Evolutionary conservation across 2,113 vertebrate genomes (phyloP).

Genomic region (Solenodon paradoxus): DNA sequence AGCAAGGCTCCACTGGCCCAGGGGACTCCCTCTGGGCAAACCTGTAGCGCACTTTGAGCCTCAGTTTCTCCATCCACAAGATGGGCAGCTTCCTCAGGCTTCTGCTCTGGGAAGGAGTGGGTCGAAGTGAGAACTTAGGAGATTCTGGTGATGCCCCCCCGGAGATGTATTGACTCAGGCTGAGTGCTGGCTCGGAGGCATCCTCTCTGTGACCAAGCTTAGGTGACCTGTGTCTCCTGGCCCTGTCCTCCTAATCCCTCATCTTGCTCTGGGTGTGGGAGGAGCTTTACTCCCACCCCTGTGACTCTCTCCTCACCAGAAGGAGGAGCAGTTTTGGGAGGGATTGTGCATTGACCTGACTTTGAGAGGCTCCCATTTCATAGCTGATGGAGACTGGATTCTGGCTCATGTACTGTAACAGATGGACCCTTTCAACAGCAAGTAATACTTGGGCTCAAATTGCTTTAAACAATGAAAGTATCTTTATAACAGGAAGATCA

Average conservation of each 20-base stretch:
- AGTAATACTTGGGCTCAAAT: not conserved
- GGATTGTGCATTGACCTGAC: not conserved
- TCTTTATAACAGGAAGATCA: not conserved
- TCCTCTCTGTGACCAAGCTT: not conserved
- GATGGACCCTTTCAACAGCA: not conserved
- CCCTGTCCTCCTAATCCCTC: not conserved
- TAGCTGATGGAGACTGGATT: not conserved
- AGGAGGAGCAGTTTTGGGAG: not conserved
- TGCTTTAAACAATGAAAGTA: not conserved
- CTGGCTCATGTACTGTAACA: not conserved
- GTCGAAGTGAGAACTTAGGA: not conserved
- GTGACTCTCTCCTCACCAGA: not conserved
- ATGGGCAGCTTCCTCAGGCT: not conserved
- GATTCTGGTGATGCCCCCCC: no score
- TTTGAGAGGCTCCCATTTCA: not conserved
- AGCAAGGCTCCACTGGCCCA: not conserved
- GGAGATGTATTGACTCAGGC: no score
- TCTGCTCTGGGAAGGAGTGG: not conserved
- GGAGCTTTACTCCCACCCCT: not conserved
- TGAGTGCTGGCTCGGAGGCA: not conserved
- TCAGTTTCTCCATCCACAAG: not conserved
- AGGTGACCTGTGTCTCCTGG: rapidly evolving
- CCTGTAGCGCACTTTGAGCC: not conserved
- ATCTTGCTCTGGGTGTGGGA: not conserved
- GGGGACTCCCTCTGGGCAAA: not conserved